Evolutionary conservation across 2,113 vertebrate species (phyloP).

Genomic region (Bettongia penicillata): DNA sequence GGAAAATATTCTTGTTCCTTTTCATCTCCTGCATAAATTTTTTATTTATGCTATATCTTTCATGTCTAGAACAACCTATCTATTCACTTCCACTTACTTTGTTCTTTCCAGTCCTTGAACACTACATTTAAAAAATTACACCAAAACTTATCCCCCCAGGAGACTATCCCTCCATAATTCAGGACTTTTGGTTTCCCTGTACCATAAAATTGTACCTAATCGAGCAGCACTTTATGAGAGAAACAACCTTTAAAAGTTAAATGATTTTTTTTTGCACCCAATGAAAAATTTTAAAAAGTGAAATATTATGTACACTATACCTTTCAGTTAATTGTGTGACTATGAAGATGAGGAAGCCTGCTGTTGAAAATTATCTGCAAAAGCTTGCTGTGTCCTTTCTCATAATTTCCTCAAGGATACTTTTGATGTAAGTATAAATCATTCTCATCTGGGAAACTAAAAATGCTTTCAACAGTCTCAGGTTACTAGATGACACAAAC

Average conservation of each 20-base stretch:
- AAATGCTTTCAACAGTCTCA: background rate
- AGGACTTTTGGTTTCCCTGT: background rate
- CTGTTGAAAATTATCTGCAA: background rate
- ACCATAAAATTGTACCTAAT: background rate
- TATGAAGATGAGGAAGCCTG: background rate
- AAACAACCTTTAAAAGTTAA: background rate
- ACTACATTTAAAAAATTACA: background rate
- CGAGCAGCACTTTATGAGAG: background rate
- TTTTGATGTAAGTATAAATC: background rate
- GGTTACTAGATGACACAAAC: background rate
- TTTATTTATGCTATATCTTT: slow-evolving; percentile 12
- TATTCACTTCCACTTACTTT: background rate
- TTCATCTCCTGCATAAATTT: slow-evolving; percentile 34
- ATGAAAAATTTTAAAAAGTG: background rate
- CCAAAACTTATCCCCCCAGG: background rate
- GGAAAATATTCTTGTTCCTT: slow-evolving; percentile 14
- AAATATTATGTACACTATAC: background rate
- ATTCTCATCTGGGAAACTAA: background rate
- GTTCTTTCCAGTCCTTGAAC: too few relatives aligned
- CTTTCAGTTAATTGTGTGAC: background rate
- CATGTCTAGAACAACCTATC: background rate
- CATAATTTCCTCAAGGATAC: background rate
- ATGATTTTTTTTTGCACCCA: background rate
- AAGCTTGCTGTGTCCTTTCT: background rate
- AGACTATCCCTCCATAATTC: background rate